A percentile compares a stretch with the other conserved stretches of the same genome.
phyloP scores from a whole-genome alignment of 2,888 invertebrate species.

The Leptinotarsa rubiginosa region DNA sequence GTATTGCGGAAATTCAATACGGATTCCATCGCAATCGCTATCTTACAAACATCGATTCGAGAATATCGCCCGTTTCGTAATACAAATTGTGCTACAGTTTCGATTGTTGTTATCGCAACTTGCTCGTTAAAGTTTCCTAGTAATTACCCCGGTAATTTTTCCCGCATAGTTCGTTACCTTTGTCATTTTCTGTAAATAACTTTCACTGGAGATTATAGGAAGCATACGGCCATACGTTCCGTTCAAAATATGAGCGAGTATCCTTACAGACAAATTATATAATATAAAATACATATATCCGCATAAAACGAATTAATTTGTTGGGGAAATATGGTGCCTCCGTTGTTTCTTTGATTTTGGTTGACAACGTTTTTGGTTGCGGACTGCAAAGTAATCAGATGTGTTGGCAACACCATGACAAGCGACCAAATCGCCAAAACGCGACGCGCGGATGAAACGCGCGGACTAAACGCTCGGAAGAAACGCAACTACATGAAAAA shows the following conservation, averaged over 20 bases:
- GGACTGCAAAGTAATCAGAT: no score
- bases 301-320: not conserved
- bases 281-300: not conserved
- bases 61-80: constrained; percentile 20
- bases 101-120: constrained; percentile 17
- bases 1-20: constrained; percentile 5
- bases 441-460: no score
- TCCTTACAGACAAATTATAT: not conserved
- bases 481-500: no score
- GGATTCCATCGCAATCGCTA: constrained; percentile 7
- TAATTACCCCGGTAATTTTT: constrained; percentile 29
- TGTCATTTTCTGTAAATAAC: constrained; percentile 21
- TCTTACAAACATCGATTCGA: not conserved
- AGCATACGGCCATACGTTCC: not conserved
- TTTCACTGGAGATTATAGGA: constrained; percentile 29
- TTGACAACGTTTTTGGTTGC: no score
- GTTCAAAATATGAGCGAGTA: not conserved
- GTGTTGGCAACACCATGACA: no score
- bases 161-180: constrained; percentile 13
- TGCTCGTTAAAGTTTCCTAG: constrained; percentile 26
- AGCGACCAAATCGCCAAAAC: no score
- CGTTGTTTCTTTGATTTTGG: no score
- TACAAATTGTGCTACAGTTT: constrained; percentile 11
- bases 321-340: no score
- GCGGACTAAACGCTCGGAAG: no score